These are phyloP conservation scores for Trinectes maculatus DNA, from an alignment of 2,113 vertebrate species.

Conservation along the genomic window DNA sequence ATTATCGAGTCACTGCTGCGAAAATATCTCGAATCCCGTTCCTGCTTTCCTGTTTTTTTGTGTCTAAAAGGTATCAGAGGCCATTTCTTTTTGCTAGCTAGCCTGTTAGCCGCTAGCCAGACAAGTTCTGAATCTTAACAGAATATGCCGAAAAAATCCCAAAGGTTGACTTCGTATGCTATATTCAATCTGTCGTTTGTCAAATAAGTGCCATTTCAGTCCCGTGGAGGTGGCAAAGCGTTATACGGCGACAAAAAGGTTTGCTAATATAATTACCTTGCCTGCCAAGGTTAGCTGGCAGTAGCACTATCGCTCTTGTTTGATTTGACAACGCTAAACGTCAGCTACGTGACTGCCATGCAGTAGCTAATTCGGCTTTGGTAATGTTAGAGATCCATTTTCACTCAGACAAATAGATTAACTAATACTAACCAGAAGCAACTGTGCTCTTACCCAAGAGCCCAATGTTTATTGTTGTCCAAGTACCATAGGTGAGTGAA, in stretches of 20 bases:
- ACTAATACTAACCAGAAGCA: not conserved
- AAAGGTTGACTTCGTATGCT: not conserved
- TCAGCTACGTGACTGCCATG: conserved; percentile 57
- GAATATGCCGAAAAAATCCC: conserved; percentile 6
- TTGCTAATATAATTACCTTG: conserved; percentile 68
- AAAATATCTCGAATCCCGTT: conserved; percentile 79
- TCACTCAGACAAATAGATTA: not conserved
- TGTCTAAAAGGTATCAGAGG: conserved; percentile 78
- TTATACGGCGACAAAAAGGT: conserved; percentile 51
- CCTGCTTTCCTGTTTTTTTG: conserved; percentile 81
- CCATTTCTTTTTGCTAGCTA: conserved; percentile 78
- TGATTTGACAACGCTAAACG: conserved; percentile 64
- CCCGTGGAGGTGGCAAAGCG: conserved; percentile 47
- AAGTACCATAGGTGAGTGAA: conserved; percentile 25
- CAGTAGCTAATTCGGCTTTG: conserved; percentile 16
- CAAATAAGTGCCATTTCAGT: not conserved
- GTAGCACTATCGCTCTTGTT: conserved; percentile 61
- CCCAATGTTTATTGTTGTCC: conserved; percentile 47
- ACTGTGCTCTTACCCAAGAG: not conserved
- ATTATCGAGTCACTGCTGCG: conserved; percentile 53
- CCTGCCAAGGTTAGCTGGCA: conserved; percentile 65
- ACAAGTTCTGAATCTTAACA: conserved; percentile 29
- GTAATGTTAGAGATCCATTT: conserved; percentile 32
- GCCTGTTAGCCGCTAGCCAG: conserved; percentile 53
- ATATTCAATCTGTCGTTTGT: conserved; percentile 1